Percentiles rank a stretch among this genome's conserved stretches.
Conservation (phyloP, 35 echinoderm and acorn worm species). For the Apostichopus californicus region DNA sequence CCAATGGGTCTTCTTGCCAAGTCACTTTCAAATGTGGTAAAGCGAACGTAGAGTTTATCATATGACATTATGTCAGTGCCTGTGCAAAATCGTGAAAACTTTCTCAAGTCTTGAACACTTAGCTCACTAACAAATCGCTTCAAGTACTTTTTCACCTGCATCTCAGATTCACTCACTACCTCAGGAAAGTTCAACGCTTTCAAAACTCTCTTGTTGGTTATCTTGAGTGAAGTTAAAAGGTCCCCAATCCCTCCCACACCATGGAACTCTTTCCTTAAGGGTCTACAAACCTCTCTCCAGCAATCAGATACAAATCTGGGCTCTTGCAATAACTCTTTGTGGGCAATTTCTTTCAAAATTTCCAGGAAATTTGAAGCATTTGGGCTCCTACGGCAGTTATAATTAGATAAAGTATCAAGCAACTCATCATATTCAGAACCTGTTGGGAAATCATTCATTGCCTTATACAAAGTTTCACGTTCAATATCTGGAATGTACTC, state of each 20-base stretch:
- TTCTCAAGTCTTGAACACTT: neutral
- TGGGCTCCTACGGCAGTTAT: neutral
- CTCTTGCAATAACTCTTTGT: slow-evolving; percentile 1
- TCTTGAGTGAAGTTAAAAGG: neutral
- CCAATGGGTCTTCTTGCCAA: neutral
- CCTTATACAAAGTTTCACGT: too few species aligned
- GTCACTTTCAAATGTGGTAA: neutral
- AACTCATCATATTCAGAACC: too few species aligned
- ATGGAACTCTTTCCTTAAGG: neutral
- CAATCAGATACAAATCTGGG: neutral
- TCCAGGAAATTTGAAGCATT: neutral
- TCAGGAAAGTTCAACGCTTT: neutral
- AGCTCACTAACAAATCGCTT: slow-evolving; percentile 6
- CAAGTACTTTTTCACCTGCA: neutral
- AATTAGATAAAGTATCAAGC: too few species aligned
- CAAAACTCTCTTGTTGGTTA: neutral
- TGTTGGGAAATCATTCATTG: neutral
- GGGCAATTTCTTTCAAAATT: neutral
- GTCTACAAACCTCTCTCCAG: neutral
- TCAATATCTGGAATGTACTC: too few species aligned
- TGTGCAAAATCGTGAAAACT: slow-evolving; percentile 17
- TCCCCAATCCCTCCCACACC: neutral
- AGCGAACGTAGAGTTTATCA: neutral
- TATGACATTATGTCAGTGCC: slow-evolving; percentile 11
- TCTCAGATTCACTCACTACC: too few species aligned